A percentile compares a stretch with the other conserved stretches of the same genome.
Conservation (phyloP, 2,113 vertebrate genomes). For the Calidris pugnax region DNA sequence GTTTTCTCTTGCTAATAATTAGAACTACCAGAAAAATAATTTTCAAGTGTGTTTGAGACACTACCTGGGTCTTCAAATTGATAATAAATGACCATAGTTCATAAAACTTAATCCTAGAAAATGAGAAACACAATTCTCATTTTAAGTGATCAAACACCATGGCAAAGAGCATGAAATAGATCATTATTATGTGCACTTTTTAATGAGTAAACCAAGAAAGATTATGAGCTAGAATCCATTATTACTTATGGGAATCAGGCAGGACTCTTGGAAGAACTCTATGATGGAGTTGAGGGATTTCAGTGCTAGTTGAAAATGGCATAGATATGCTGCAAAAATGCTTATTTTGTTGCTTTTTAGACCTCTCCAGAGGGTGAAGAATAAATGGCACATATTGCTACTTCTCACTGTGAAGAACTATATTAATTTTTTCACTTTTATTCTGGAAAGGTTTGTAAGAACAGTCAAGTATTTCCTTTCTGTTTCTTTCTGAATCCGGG, state of each 20-base stretch:
- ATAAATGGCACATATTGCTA: background rate
- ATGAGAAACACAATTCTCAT: background rate
- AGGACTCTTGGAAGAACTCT: background rate
- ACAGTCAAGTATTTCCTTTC: background rate
- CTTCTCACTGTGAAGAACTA: background rate
- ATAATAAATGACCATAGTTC: background rate
- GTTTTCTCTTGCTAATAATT: background rate
- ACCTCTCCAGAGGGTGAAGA: background rate
- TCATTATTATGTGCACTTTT: background rate
- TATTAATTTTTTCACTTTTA: background rate
- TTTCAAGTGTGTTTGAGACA: background rate
- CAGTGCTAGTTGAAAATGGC: background rate
- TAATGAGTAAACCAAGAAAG: background rate
- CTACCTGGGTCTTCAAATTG: background rate
- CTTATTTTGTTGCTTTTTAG: background rate
- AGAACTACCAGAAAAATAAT: no score
- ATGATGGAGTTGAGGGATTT: background rate
- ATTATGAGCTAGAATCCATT: background rate
- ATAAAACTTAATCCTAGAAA: background rate
- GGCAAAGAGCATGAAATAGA: background rate
- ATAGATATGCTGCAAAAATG: background rate
- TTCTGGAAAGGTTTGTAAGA: background rate
- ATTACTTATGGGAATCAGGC: background rate
- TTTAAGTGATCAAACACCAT: background rate
- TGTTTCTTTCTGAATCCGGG: background rate